phyloP scores from a whole-genome alignment of 1,140 invertebrate species.

The Telenomus remus region DNA sequence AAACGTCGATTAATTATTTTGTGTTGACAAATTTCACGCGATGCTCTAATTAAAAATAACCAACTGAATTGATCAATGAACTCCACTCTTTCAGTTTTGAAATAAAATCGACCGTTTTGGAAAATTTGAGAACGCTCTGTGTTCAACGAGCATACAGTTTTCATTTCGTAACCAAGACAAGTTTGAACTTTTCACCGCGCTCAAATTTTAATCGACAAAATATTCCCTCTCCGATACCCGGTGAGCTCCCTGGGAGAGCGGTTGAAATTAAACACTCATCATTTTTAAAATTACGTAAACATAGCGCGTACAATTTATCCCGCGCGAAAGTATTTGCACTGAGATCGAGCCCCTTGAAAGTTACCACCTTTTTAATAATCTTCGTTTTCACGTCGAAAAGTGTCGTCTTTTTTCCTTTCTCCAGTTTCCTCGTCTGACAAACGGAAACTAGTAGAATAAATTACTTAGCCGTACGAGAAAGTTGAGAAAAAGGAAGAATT shows the following conservation, averaged over 20 bases:
- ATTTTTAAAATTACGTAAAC: slow-evolving; percentile 12
- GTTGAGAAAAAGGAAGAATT: too few species aligned
- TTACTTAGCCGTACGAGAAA: slow-evolving; percentile 2
- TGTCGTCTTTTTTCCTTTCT: not conserved
- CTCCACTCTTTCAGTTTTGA: too few species aligned
- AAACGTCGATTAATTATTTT: too few species aligned
- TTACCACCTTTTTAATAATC: too few species aligned
- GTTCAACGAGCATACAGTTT: slow-evolving; percentile 1
- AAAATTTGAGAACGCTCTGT: too few species aligned
- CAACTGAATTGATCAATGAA: too few species aligned
- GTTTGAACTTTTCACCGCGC: slow-evolving; percentile 17
- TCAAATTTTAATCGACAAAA: slow-evolving; percentile 30
- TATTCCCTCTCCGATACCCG: not conserved
- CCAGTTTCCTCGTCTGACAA: not conserved
- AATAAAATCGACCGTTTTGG: too few species aligned
- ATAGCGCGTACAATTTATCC: not conserved
- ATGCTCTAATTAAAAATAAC: too few species aligned
- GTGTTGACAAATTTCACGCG: too few species aligned
- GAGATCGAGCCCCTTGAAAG: too few species aligned
- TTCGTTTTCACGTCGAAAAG: too few species aligned
- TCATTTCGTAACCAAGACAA: slow-evolving; percentile 15
- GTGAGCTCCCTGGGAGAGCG: not conserved
- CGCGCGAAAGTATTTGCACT: not conserved
- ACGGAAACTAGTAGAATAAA: slow-evolving; percentile 3
- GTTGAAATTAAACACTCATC: slow-evolving; percentile 10